phyloP scores from a whole-genome alignment of 2,888 invertebrate genomes.

The Volucella inanis region DNA sequence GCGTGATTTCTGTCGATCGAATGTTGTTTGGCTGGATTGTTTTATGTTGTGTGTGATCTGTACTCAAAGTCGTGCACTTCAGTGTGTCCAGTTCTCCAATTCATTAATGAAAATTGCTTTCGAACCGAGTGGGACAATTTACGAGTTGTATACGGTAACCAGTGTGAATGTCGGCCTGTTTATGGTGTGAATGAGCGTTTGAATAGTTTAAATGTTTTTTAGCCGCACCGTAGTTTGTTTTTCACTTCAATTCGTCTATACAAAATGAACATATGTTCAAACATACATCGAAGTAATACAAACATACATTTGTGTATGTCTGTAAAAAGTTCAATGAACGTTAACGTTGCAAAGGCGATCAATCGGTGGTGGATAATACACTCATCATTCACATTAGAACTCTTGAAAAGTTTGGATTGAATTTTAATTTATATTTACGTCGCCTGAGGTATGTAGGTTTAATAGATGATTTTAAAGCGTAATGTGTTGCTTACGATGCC shows the following conservation, averaged over 20 bases:
- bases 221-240: slow-evolving; percentile 23
- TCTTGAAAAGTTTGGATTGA: slow-evolving; percentile 45
- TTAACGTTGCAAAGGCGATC: slow-evolving; percentile 49
- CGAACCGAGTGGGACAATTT: slow-evolving; percentile 14
- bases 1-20: slow-evolving; percentile 70
- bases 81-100: slow-evolving; percentile 59
- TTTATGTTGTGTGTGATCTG: slow-evolving; percentile 34
- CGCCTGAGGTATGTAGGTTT: slow-evolving; percentile 50
- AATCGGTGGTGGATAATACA: slow-evolving; percentile 44
- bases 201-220: slow-evolving; percentile 64
- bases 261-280: no score
- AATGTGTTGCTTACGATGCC: slow-evolving; percentile 60
- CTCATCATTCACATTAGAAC: slow-evolving; percentile 45
- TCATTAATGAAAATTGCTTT: slow-evolving; percentile 73
- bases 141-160: slow-evolving; percentile 18
- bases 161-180: slow-evolving; percentile 52
- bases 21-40: slow-evolving; percentile 63
- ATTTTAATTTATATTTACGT: slow-evolving; percentile 45
- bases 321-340: slow-evolving; percentile 63
- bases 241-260: slow-evolving; percentile 5
- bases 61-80: slow-evolving; percentile 72
- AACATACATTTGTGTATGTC: no score
- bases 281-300: no score
- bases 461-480: slow-evolving; percentile 55
- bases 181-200: slow-evolving; percentile 69